These are phyloP conservation scores for Scalopus aquaticus DNA, from an alignment of 2,113 vertebrate genomes.

Conservation along the genomic window DNA sequence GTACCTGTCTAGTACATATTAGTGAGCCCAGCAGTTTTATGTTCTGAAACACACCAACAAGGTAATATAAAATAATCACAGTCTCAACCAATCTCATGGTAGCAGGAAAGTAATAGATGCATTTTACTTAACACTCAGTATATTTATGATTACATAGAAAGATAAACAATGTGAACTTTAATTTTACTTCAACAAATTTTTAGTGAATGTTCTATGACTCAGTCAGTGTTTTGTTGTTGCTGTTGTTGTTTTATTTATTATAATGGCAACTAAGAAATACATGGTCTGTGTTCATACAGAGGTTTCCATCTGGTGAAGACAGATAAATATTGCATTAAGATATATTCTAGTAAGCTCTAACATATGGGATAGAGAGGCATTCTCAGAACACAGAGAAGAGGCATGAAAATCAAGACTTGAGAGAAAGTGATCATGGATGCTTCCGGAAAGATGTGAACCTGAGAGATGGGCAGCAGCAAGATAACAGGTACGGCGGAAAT, in stretches of 20 bases:
- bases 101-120: neutral
- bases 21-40: neutral
- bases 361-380: fast-evolving
- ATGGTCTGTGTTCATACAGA: neutral
- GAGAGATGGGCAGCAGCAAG: neutral
- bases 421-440: neutral
- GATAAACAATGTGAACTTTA: neutral
- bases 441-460: neutral
- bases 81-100: neutral
- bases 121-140: neutral
- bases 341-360: neutral
- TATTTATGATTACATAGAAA: neutral
- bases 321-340: neutral
- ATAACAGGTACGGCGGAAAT: too few relatives aligned
- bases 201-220: neutral
- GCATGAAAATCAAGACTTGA: neutral
- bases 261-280: neutral
- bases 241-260: neutral
- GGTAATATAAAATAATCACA: neutral
- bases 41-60: neutral
- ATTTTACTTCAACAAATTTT: conserved; percentile 2
- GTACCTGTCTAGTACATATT: neutral
- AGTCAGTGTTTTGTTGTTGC: neutral
- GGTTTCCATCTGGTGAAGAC: neutral
- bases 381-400: neutral